Conservation (phyloP, 2,113 vertebrate species). For the Tylochromis polylepis region DNA sequence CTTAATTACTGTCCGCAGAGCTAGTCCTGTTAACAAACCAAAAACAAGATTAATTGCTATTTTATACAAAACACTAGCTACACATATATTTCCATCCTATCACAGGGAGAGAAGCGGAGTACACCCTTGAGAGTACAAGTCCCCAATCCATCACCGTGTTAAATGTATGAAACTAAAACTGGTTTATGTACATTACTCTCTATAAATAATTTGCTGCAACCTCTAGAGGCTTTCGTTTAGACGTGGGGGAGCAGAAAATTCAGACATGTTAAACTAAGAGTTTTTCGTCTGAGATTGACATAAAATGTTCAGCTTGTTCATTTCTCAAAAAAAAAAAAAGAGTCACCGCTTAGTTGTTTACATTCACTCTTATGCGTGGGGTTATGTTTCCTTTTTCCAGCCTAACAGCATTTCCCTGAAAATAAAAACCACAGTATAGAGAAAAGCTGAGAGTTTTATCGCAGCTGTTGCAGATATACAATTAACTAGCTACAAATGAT, state of each 20-base stretch:
- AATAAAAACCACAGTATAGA: neutral
- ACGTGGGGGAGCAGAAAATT: neutral
- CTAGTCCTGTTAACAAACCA: neutral
- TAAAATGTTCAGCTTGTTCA: neutral
- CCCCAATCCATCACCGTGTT: neutral
- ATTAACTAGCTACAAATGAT: neutral
- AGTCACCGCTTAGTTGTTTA: neutral
- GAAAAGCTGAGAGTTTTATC: neutral
- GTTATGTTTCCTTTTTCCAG: neutral
- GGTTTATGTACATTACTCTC: neutral
- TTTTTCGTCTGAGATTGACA: neutral
- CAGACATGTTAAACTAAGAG: neutral
- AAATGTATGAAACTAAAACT: neutral
- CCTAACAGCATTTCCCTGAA: neutral
- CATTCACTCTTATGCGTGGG: neutral
- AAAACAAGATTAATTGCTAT: neutral
- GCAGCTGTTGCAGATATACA: neutral
- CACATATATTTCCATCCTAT: neutral
- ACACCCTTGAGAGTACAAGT: neutral
- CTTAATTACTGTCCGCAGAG: neutral
- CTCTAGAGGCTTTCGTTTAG: neutral
- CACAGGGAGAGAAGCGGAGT: neutral
- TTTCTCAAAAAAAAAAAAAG: neutral
- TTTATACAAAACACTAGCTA: neutral
- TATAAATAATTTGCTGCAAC: neutral